Percentiles rank a stretch among this genome's conserved stretches.
These are phyloP conservation scores for Oncorhynchus keta DNA, from an alignment of 2,113 vertebrate genomes.

Conservation along the genomic window DNA sequence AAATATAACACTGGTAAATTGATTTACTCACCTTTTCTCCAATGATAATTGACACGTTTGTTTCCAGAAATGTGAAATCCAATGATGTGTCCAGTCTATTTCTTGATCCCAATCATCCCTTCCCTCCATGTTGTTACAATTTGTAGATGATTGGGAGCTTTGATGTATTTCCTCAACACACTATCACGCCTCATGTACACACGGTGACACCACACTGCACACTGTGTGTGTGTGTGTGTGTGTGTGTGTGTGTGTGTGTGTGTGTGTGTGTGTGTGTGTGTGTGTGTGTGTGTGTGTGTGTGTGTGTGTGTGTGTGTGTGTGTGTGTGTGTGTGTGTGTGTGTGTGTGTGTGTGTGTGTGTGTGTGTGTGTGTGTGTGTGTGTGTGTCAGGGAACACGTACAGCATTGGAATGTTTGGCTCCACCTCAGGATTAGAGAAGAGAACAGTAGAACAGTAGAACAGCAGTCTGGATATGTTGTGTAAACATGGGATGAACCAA, in stretches of 20 bases:
- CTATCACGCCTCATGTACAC: conserved; percentile 47
- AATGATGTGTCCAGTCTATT: neutral
- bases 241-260: conserved; percentile 7
- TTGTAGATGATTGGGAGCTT: neutral
- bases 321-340: conserved; percentile 6
- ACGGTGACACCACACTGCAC: conserved; percentile 11
- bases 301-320: neutral
- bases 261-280: conserved; percentile 1
- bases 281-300: conserved; percentile 8
- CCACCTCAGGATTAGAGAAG: no score
- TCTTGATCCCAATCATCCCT: neutral
- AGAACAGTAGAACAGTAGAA: neutral
- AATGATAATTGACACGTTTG: no score
- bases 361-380: neutral
- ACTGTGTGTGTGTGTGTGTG: conserved; percentile 3
- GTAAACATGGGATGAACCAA: neutral
- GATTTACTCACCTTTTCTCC: no score
- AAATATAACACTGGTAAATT: no score
- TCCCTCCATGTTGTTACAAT: neutral
- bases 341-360: conserved; percentile 2
- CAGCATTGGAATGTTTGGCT: neutral
- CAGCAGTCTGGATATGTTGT: neutral
- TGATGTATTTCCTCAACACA: neutral
- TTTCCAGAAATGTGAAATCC: neutral
- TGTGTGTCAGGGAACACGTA: neutral